Conservation (phyloP, 2,888 invertebrate species). For the Blastobasis lacticolella region DNA sequence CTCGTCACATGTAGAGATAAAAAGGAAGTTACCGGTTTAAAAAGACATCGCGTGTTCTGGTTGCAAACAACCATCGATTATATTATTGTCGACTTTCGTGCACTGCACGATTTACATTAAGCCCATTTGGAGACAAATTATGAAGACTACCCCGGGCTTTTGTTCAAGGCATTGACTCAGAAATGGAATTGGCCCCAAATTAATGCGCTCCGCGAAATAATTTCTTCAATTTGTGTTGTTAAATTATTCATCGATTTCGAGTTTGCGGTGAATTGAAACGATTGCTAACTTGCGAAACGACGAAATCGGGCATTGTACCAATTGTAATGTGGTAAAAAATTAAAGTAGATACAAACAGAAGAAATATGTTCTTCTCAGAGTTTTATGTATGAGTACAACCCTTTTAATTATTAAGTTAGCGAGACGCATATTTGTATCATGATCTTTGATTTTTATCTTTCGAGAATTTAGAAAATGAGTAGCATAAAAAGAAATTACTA, state of each 20-base stretch:
- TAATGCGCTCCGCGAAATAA: background rate
- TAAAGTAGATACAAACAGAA: no score
- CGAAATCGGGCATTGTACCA: no score
- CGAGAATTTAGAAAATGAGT: no score
- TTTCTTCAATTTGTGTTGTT: background rate
- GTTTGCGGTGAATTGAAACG: background rate
- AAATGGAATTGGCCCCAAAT: background rate
- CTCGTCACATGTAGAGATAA: no score
- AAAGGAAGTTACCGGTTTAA: constrained; percentile 19
- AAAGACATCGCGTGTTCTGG: constrained; percentile 37
- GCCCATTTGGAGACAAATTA: constrained; percentile 17
- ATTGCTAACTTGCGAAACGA: no score
- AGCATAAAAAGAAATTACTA: no score
- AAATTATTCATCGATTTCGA: constrained; percentile 1
- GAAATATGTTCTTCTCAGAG: no score
- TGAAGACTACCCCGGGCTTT: constrained; percentile 4
- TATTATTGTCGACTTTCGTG: constrained; percentile 24
- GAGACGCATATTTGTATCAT: no score
- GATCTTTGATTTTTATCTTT: no score
- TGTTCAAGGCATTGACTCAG: constrained; percentile 2
- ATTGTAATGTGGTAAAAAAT: no score
- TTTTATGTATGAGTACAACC: no score
- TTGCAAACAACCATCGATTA: constrained; percentile 12
- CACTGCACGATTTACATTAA: constrained; percentile 28
- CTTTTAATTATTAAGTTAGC: no score